A percentile compares a stretch with the other conserved stretches of the same genome.
These are phyloP conservation scores for Macrochelys suwanniensis DNA, from an alignment of 2,797 vertebrate species.

Conservation along the genomic window DNA sequence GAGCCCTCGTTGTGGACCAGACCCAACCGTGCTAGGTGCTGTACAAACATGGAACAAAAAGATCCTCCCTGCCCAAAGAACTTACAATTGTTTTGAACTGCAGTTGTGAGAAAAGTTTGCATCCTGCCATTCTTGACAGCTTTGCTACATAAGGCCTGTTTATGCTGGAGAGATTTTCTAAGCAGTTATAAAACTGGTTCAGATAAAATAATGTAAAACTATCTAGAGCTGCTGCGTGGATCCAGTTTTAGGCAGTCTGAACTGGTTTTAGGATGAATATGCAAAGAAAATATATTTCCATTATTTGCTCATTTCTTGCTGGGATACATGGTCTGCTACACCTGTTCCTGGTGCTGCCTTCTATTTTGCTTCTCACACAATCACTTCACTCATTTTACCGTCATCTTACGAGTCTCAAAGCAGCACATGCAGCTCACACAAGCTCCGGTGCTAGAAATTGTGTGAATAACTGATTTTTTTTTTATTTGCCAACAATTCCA, in stretches of 20 bases:
- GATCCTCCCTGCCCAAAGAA: not conserved
- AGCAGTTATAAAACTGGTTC: not conserved
- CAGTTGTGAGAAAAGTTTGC: accelerated
- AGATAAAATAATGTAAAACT: not conserved
- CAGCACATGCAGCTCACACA: not conserved
- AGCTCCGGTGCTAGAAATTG: not conserved
- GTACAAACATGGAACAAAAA: not conserved
- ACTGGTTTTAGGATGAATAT: not conserved
- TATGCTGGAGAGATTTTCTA: not conserved
- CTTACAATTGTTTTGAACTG: not conserved
- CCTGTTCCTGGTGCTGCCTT: not conserved
- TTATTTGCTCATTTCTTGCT: not conserved
- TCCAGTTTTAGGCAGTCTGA: not conserved
- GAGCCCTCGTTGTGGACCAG: accelerated
- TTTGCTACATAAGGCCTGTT: not conserved
- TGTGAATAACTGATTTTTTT: not conserved
- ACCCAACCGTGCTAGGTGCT: not conserved
- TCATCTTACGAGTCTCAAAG: not conserved
- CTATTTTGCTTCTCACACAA: not conserved
- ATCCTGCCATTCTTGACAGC: not conserved
- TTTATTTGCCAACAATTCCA: not conserved
- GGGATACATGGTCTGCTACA: not conserved
- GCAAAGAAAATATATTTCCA: not conserved
- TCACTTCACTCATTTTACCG: not conserved
- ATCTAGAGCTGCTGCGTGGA: not conserved